Evolutionary conservation across 1,140 invertebrate species (phyloP).

Genomic region (Ericerus pela): DNA sequence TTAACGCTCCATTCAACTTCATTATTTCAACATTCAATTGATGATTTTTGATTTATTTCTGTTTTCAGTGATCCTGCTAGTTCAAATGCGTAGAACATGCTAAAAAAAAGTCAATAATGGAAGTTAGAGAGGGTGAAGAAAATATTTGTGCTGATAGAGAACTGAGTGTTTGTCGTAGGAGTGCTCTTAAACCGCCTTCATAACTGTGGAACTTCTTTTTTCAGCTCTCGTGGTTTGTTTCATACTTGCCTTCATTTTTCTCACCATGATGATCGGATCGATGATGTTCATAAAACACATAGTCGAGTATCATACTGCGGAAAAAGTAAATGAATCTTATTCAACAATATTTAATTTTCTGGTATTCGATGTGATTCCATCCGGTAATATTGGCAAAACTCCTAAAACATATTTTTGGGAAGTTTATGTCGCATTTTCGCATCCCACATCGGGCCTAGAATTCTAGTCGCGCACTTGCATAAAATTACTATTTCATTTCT

Average conservation of each 20-base stretch:
- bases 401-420: slow-evolving; percentile 85
- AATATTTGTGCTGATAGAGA: no score
- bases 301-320: slow-evolving; percentile 54
- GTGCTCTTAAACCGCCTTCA: slow-evolving; percentile 54
- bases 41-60: no score
- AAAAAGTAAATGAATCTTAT: neutral
- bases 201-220: slow-evolving; percentile 64
- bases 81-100: no score
- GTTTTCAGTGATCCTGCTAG: no score
- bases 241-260: slow-evolving; percentile 68
- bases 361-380: slow-evolving; percentile 83
- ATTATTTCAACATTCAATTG: no score
- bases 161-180: no score
- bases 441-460: slow-evolving; percentile 70
- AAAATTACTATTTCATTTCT: slow-evolving; percentile 56
- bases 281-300: slow-evolving; percentile 83
- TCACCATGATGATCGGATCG: no score
- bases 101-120: no score
- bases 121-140: no score
- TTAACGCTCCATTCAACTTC: no score
- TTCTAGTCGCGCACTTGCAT: slow-evolving; percentile 69
- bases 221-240: slow-evolving; percentile 69
- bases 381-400: slow-evolving; percentile 77
- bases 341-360: neutral
- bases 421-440: slow-evolving; percentile 75